These are phyloP conservation scores for Corvus cornix DNA, from an alignment of 2,113 vertebrate species.

Conservation along the genomic window DNA sequence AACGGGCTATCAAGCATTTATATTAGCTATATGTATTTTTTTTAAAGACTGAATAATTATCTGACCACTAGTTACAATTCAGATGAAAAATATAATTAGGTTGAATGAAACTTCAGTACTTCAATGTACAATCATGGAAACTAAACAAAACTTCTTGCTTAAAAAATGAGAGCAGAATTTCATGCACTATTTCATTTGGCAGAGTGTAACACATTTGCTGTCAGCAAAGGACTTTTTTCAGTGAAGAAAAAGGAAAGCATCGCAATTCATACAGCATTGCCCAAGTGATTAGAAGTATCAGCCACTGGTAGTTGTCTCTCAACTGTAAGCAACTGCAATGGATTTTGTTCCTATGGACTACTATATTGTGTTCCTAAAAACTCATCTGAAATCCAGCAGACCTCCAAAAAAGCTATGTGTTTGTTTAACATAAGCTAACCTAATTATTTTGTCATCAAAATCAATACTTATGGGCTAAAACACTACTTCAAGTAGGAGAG, in stretches of 20 bases:
- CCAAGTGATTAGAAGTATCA: background rate
- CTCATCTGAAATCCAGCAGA: background rate
- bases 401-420: background rate
- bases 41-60: background rate
- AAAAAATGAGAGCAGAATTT: constrained; percentile 28
- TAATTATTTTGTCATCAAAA: background rate
- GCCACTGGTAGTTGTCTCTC: background rate
- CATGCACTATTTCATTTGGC: constrained; percentile 52
- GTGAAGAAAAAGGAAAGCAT: background rate
- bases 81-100: background rate
- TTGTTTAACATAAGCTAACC: background rate
- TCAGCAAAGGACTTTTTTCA: constrained; percentile 12
- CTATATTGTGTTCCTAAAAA: background rate
- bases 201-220: background rate
- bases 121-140: background rate
- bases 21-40: background rate
- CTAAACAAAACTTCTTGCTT: background rate
- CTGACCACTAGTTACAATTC: background rate
- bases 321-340: background rate
- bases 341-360: background rate
- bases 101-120: background rate
- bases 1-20: background rate
- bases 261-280: background rate
- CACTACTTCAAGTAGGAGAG: background rate
- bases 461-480: background rate